These are phyloP conservation scores for Notothenia rossii DNA, from an alignment of 2,113 vertebrate species.

Conservation along the genomic window DNA sequence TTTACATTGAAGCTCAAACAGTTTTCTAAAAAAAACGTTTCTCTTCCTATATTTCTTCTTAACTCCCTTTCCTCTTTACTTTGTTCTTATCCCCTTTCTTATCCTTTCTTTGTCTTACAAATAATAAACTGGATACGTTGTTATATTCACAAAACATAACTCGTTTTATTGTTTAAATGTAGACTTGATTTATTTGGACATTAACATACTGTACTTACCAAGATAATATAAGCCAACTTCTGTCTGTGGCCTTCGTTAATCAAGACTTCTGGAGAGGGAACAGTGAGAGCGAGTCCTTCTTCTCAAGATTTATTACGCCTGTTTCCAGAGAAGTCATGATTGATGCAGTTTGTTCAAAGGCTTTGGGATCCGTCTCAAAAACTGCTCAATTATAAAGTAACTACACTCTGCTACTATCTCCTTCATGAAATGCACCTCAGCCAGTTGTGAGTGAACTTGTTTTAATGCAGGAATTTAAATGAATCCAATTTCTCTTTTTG, in stretches of 20 bases:
- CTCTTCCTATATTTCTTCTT: no score
- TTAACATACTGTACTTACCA: neutral
- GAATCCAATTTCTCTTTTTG: slow-evolving; percentile 33
- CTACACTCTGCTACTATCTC: slow-evolving; percentile 11
- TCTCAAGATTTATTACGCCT: slow-evolving; percentile 18
- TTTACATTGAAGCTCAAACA: no score
- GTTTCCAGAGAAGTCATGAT: slow-evolving; percentile 30
- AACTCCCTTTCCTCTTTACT: no score
- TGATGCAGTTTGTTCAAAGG: slow-evolving; percentile 36
- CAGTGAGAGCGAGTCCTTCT: neutral
- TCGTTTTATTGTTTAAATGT: neutral
- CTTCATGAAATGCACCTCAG: slow-evolving; percentile 1
- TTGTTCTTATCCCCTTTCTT: no score
- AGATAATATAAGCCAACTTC: neutral
- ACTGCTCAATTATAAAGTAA: slow-evolving; percentile 23
- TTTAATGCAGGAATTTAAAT: slow-evolving; percentile 38
- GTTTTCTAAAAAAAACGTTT: no score
- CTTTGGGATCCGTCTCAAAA: neutral
- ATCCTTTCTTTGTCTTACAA: no score
- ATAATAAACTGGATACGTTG: neutral
- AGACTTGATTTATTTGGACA: neutral
- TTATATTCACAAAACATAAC: slow-evolving; percentile 7
- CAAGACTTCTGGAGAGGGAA: neutral
- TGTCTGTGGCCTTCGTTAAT: neutral
- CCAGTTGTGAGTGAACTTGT: slow-evolving; percentile 1